Evolutionary conservation across 2,888 invertebrate species (phyloP).

Genomic region (Congeria kusceri): DNA sequence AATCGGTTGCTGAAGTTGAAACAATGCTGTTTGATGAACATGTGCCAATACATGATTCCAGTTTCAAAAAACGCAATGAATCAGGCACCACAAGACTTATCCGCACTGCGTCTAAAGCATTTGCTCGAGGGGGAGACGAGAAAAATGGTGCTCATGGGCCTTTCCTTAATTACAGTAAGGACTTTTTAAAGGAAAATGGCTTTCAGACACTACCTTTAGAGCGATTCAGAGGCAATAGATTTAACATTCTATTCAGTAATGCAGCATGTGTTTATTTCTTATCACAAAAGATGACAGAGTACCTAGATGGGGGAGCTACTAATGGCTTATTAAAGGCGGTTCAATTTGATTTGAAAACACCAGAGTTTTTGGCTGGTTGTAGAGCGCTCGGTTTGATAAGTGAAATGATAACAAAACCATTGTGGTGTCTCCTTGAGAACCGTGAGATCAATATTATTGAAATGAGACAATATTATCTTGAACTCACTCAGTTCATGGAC

Average conservation of each 20-base stretch:
- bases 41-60: constrained; percentile 22
- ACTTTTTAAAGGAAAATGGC: constrained; percentile 16
- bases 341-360: constrained; percentile 13
- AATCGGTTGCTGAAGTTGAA: constrained; percentile 6
- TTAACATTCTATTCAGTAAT: constrained; percentile 49
- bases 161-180: constrained; percentile 25
- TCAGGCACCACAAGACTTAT: constrained; percentile 24
- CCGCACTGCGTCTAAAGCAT: constrained; percentile 34
- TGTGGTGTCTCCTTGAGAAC: constrained; percentile 16
- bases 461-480: no score
- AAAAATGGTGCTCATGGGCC: constrained; percentile 35
- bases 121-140: constrained; percentile 38
- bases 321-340: constrained; percentile 38
- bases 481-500: no score
- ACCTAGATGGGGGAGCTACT: constrained; percentile 14
- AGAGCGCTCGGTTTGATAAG: constrained; percentile 28
- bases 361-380: constrained; percentile 31
- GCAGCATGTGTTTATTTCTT: constrained; percentile 35
- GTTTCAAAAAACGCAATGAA: constrained; percentile 23
- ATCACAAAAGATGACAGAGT: constrained; percentile 25
- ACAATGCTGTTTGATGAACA: background rate
- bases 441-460: no score
- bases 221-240: constrained; percentile 50
- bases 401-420: constrained; percentile 37
- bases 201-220: constrained; percentile 30